phyloP scores from a whole-genome alignment of 1,140 invertebrate genomes.

The Bathynomus jamesi region DNA sequence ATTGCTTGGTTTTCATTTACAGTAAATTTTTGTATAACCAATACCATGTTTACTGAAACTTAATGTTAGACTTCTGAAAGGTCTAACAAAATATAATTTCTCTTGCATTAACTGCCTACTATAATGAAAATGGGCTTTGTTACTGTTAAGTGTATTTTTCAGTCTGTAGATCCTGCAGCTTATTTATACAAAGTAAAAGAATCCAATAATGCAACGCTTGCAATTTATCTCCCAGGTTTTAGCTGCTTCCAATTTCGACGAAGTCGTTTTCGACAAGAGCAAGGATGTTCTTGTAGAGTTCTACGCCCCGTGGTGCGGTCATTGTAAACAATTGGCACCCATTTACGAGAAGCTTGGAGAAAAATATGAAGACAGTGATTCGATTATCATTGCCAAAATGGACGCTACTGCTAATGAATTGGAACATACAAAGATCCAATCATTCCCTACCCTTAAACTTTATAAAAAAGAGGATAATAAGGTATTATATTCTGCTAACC shows the following conservation, averaged over 20 bases:
- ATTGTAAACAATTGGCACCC: conserved; percentile 92
- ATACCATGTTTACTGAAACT: too few relatives aligned
- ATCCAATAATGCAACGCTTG: too few relatives aligned
- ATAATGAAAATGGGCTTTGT: too few relatives aligned
- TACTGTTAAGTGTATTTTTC: too few relatives aligned
- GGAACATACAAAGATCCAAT: conserved; percentile 86
- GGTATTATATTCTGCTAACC: too few relatives aligned
- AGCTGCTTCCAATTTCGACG: conserved; percentile 92
- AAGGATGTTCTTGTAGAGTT: conserved; percentile 98
- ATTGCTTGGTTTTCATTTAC: too few relatives aligned
- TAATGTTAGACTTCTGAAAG: too few relatives aligned
- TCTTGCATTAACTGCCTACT: too few relatives aligned
- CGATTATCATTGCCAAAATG: conserved; percentile 94
- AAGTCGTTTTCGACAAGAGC: conserved; percentile 75
- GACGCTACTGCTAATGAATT: conserved; percentile 96
- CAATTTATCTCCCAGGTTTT: conserved; percentile 55
- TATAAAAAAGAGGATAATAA: conserved; percentile 89
- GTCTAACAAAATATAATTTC: too few relatives aligned
- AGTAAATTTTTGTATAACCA: too few relatives aligned
- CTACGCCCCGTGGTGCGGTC: conserved; percentile 90
- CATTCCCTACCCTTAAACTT: conserved; percentile 94
- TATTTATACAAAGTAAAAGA: too few relatives aligned
- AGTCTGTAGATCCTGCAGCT: too few relatives aligned
- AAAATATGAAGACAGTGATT: conserved; percentile 74
- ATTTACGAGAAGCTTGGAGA: conserved; percentile 87